phyloP scores from a whole-genome alignment of 2,797 vertebrate genomes.

The Onychomys arenicola region DNA sequence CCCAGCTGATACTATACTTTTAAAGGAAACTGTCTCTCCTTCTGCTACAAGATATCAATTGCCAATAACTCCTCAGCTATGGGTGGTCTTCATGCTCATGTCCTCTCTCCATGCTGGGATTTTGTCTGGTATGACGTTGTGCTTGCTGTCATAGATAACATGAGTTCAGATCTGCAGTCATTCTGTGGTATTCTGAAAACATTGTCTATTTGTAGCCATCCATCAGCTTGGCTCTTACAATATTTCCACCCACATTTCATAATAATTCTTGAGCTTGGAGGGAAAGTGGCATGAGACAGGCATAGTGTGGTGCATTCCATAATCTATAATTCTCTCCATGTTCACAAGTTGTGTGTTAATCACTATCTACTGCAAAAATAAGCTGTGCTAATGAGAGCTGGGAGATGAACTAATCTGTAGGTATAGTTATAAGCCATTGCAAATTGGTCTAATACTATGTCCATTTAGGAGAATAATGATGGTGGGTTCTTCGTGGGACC shows the following conservation, averaged over 20 bases:
- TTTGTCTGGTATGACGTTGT: background rate
- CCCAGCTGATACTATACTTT: background rate
- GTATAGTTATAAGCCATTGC: background rate
- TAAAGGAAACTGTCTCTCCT: background rate
- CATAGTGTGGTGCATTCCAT: too few species aligned
- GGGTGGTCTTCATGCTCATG: background rate
- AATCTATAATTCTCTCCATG: background rate
- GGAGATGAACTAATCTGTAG: background rate
- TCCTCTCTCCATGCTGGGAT: background rate
- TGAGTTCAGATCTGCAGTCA: background rate
- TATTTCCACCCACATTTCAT: background rate
- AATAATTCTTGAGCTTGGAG: background rate
- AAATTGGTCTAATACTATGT: background rate
- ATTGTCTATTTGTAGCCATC: background rate
- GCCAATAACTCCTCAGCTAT: background rate
- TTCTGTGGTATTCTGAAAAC: background rate
- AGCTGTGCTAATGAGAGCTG: background rate
- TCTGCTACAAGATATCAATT: background rate
- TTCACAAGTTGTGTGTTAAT: background rate
- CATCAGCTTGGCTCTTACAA: background rate
- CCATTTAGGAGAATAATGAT: background rate
- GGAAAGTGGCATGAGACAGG: background rate
- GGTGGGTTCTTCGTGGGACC: background rate
- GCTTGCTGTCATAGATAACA: background rate
- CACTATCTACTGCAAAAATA: background rate